A percentile compares a stretch with the other conserved stretches of the same genome.
phyloP scores from a whole-genome alignment of 2,113 vertebrate genomes.

The Colius striatus region DNA sequence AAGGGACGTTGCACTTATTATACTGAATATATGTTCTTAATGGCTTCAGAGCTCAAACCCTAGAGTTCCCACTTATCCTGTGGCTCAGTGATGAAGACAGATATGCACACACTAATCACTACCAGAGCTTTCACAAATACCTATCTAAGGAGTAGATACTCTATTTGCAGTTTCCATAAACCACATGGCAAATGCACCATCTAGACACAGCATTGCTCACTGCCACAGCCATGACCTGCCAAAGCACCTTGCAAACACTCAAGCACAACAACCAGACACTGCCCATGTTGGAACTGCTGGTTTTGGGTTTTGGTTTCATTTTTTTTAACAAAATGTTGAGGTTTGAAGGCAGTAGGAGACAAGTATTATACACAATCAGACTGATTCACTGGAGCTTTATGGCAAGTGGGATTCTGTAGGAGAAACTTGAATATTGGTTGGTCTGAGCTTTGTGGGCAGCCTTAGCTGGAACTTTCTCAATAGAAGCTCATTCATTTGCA shows the following conservation, averaged over 20 bases:
- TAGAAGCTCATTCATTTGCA: slow-evolving; percentile 18
- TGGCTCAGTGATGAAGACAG: not conserved
- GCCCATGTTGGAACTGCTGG: not conserved
- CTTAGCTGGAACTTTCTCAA: slow-evolving; percentile 31
- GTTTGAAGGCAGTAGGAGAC: not conserved
- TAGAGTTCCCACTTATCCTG: not conserved
- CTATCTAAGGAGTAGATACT: not conserved
- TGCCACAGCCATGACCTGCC: not conserved
- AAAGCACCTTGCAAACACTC: not conserved
- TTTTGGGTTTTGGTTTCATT: not conserved
- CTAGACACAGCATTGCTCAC: slow-evolving; percentile 17
- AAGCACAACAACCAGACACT: not conserved
- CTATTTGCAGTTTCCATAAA: not conserved
- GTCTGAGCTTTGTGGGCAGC: not conserved
- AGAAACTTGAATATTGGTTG: not conserved
- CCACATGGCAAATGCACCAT: slow-evolving; percentile 51
- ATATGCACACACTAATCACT: not conserved
- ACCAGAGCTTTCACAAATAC: not conserved
- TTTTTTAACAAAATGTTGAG: not conserved
- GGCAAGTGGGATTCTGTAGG: not conserved
- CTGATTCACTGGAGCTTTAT: not conserved
- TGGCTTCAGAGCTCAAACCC: not conserved
- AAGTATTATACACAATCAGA: not conserved
- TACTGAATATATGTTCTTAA: not conserved
- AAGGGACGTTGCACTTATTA: not conserved